phyloP scores from a whole-genome alignment of 2,888 invertebrate genomes.

The Tipula unca region DNA sequence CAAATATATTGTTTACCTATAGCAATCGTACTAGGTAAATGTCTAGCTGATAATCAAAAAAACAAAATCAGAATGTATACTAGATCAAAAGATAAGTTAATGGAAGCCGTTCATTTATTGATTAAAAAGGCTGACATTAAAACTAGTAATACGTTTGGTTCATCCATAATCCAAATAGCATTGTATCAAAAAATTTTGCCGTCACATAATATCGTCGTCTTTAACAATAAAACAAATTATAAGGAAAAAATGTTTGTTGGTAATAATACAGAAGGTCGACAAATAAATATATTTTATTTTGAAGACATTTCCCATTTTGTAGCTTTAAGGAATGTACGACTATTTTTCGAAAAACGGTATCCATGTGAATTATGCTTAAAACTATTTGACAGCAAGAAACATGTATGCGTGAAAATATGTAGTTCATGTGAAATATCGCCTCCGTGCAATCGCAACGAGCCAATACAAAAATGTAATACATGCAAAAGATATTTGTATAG shows the following conservation, averaged over 20 bases:
- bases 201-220: background rate
- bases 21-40: background rate
- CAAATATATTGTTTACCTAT: background rate
- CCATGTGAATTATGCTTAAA: background rate
- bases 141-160: background rate
- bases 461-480: background rate
- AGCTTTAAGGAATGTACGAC: background rate
- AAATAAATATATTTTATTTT: constrained; percentile 8
- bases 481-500: background rate
- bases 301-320: background rate
- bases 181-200: background rate
- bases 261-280: background rate
- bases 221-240: background rate
- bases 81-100: background rate
- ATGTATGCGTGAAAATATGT: background rate
- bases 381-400: background rate
- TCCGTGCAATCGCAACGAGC: background rate
- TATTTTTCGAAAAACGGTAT: background rate
- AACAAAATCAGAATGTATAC: background rate
- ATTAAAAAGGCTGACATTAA: background rate
- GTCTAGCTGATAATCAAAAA: background rate
- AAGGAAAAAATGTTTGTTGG: background rate
- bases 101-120: background rate
- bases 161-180: background rate
- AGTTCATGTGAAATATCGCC: background rate